Evolutionary conservation across 2,797 vertebrate species (phyloP), one percentile per base, ranked within the genome.

Genomic region (Acanthurus leucopareius): DNA sequence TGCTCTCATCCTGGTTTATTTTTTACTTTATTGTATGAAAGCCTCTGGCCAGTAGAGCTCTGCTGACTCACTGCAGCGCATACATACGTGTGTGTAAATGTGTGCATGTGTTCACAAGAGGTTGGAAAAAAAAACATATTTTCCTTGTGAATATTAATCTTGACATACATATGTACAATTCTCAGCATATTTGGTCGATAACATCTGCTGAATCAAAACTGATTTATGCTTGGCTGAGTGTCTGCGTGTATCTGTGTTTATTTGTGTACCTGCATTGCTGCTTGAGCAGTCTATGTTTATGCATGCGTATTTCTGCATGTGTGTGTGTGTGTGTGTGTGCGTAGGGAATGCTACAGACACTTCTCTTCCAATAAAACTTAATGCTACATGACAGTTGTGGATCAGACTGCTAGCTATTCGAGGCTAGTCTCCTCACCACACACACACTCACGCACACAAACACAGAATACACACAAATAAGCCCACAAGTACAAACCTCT

Each of bases 381-480:
- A 95, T 89, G 61, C 81, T 88, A 87, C 79, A 83, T 94, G 94
- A 94, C 94, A 95, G 92, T 92, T 94, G 86, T 94, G 88, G 91
- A 94, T 93, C 89, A 92, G 88, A 90, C 86, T 91, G 83, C 80
- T 65, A 92, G 92, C 88, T 81, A 90, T 92, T 90, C 81, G 90
- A 81, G 77, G 84, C 85, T 84, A 77, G 82, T 80, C 80, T 83
- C 54, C 38, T 73, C 68, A 69, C 66, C 67, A 64, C 22, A 64
- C 70, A 77, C 72, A 70, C 53, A 65, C 35, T 62, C 3, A 54
- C 68, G 25, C 49, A 64, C 49, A n/a, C 73, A n/a, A 70, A 62
- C 32, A 52, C 48, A 40, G 32, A 35, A 35, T 35, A 42, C 40
- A 42, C 40, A 42, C 40, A 42, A 10, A 42, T 13, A 42, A 10